These are phyloP conservation scores for Neoniphon sammara DNA, from an alignment of 2,797 vertebrate genomes.

Conservation along the genomic window DNA sequence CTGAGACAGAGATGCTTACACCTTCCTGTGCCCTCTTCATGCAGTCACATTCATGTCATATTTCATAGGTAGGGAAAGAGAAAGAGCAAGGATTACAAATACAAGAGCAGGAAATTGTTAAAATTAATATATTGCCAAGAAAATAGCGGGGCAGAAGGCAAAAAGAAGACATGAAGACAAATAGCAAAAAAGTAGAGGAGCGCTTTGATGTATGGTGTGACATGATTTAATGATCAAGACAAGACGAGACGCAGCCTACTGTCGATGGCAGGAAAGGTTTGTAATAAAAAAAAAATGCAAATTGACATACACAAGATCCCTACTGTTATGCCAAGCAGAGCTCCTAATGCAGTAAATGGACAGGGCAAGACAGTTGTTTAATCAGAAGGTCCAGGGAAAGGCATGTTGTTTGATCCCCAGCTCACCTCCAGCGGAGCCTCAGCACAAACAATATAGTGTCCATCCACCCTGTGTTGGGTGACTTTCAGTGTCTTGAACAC, in stretches of 20 bases:
- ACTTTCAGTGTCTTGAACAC: conserved; percentile 32
- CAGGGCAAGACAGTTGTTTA: conserved; percentile 15
- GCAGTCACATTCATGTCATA: conserved; percentile 25
- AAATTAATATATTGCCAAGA: conserved; percentile 16
- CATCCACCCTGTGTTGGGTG: conserved; percentile 31
- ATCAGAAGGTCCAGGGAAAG: conserved; percentile 10
- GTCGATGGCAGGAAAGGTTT: conserved; percentile 23
- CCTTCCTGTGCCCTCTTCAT: conserved; percentile 27
- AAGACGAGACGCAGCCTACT: conserved; percentile 45
- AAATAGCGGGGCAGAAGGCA: conserved; percentile 8
- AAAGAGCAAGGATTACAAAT: conserved; percentile 8
- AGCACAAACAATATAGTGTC: conserved; percentile 38
- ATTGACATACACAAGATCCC: conserved; percentile 1
- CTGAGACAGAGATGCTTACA: conserved; percentile 26
- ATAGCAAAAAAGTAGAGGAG: conserved; percentile 9
- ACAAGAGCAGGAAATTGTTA: conserved; percentile 10
- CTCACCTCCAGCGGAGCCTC: not conserved
- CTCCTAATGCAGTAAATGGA: conserved; percentile 8
- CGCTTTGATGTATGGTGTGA: conserved; percentile 45
- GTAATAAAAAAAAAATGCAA: conserved; percentile 19
- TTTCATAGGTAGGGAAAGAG: not conserved
- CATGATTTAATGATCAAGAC: conserved; percentile 44
- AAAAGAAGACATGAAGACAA: conserved; percentile 4
- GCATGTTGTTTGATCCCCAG: conserved; percentile 14
- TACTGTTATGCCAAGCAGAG: conserved; percentile 20